Conservation (phyloP, 2,797 vertebrate species). For the Macroramphosus scolopax region DNA sequence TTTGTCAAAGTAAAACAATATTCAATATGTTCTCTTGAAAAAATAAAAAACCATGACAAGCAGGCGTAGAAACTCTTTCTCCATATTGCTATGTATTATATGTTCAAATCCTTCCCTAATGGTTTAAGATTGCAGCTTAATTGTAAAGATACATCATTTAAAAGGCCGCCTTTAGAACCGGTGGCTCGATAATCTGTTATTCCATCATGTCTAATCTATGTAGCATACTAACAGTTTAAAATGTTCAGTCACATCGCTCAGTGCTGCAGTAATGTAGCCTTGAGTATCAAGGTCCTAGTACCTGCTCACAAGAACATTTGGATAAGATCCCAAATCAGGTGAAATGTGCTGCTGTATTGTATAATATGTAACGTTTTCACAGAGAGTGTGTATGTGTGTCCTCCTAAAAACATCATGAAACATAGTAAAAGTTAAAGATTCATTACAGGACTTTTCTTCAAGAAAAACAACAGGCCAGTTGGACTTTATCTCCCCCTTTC, state of each 20-base stretch:
- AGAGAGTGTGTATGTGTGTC: too few species aligned
- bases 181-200: constrained; percentile 12
- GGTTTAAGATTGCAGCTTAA: too few species aligned
- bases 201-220: not conserved
- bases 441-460: constrained; percentile 15
- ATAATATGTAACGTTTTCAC: not conserved
- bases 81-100: too few species aligned
- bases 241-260: not conserved
- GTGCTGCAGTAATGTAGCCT: not conserved
- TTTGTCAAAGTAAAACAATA: too few species aligned
- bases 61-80: too few species aligned
- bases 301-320: constrained; percentile 15
- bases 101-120: too few species aligned
- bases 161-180: constrained; percentile 1
- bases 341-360: not conserved
- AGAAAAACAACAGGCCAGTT: constrained; percentile 26
- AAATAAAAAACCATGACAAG: too few species aligned
- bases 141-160: too few species aligned
- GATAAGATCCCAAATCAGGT: constrained; percentile 2
- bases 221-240: too few species aligned
- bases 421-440: constrained; percentile 48
- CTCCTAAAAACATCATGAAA: too few species aligned
- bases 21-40: too few species aligned
- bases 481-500: constrained; percentile 46
- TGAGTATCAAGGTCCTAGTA: constrained; percentile 7